Evolutionary conservation across 2,888 invertebrate genomes (phyloP).

Genomic region (Leptopilina drosophilae): DNA sequence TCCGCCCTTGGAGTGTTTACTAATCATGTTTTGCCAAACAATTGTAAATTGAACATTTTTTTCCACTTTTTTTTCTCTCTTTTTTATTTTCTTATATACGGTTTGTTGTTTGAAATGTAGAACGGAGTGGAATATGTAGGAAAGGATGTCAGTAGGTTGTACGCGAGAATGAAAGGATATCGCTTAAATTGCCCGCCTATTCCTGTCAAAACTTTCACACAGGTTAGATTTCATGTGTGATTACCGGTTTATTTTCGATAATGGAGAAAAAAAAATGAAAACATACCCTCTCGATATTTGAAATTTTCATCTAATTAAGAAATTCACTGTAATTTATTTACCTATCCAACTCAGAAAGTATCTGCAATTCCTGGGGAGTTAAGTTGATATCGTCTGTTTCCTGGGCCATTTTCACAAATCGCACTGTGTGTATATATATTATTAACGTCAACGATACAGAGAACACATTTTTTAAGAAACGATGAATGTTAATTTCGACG

Average conservation of each 20-base stretch:
- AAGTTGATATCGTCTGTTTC: constrained; percentile 85
- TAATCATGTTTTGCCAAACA: not conserved
- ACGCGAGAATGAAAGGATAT: constrained; percentile 49
- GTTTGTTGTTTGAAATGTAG: constrained; percentile 43
- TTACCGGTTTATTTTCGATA: not conserved
- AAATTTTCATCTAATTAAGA: not conserved
- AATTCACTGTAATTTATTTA: constrained; percentile 70
- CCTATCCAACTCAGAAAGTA: constrained; percentile 93
- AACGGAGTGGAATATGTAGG: constrained; percentile 52
- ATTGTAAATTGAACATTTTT: not conserved
- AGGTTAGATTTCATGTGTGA: constrained; percentile 2
- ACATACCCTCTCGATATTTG: not conserved
- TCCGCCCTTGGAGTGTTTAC: not conserved
- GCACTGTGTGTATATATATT: constrained; percentile 45
- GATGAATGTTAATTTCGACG: constrained; percentile 48
- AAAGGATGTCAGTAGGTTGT: constrained; percentile 73
- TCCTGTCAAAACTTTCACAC: constrained; percentile 44
- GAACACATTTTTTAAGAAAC: constrained; percentile 59
- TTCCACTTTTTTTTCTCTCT: not conserved
- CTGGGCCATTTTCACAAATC: constrained; percentile 75
- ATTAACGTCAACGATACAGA: constrained; percentile 56
- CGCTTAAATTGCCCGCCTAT: constrained; percentile 61
- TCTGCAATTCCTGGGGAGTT: constrained; percentile 90
- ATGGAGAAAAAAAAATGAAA: not conserved
- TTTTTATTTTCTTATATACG: not conserved